Base-by-base conservation (phyloP, 1,140 invertebrate genomes). In the Gonioctena quinquepunctata region DNA sequence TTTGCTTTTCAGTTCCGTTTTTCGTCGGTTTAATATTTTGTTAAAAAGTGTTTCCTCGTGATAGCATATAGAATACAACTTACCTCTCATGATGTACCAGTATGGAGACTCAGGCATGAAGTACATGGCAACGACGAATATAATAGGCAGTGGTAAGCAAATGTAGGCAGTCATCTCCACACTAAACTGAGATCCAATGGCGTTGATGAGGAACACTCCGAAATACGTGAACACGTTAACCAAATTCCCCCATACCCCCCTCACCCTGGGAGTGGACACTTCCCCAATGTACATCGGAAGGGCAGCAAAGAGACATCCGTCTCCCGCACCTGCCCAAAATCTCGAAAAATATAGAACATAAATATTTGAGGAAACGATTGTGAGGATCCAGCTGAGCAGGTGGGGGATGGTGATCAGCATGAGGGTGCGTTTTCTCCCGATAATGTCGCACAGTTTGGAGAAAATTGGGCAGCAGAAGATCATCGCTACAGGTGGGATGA, bases 261-360 rank as follows among this genome's bases (percentile, higher is more conserved):
- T 83, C 1, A 92, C 87, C 65, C 88, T 86, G 71, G 88, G 82
- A 64, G 90, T 86, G 27, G 91, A 85, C 28, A 92, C 85, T 84
- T 91, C 89, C 67, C 88, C 86, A 25, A 91, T 82, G 75, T 88
- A 90, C 77, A 90, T 86, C 0, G 89, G 88, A n/a, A 80, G 59
- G 2, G 72, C 68, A 7, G 74, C 66, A 54, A 80, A 81, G 23
- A 76, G 61, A 48, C 73, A 73, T 7, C 69, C 77, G 60, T 81
- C 76, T 5, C 65, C 77, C 1, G 80, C 48, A 13, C 81, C 81
- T 19, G 67, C 48, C n/a, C 77, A 57, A 50, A 78, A 69, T 54
- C 77, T 66, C 5, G 69, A 70, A 1, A 78, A 61, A 57, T 73
- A 78, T 13, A 77, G 70, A 18, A 71, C 18, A 23, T 61, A 69